Percentiles rank a stretch among this genome's conserved stretches.
phyloP scores from a whole-genome alignment of 2,888 invertebrate genomes.

The Steinernema hermaphroditum region DNA sequence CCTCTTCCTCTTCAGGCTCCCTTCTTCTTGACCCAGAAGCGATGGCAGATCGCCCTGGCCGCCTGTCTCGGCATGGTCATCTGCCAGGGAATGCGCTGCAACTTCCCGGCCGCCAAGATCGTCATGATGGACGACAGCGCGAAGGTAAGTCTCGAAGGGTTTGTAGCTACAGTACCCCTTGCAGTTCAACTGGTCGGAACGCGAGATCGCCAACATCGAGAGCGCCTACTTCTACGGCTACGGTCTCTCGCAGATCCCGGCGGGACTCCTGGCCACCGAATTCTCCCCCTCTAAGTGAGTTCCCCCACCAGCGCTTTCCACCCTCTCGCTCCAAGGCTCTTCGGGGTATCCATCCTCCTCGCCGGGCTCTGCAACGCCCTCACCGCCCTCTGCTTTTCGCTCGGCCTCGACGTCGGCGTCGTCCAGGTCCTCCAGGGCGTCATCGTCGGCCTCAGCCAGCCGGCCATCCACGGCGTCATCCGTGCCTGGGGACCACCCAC shows the following conservation, averaged over 20 bases:
- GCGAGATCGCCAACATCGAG: conserved; percentile 78
- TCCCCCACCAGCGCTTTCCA: background rate
- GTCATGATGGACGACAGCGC: conserved; percentile 72
- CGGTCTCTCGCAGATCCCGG: conserved; percentile 93
- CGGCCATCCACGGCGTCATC: conserved; percentile 98
- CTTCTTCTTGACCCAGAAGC: conserved; percentile 33
- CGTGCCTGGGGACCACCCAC: conserved; percentile 96
- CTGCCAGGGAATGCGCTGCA: conserved; percentile 85
- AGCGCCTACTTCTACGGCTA: conserved; percentile 98
- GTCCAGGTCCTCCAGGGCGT: conserved; percentile 89
- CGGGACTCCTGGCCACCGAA: conserved; percentile 91
- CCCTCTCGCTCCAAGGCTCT: conserved; percentile 70
- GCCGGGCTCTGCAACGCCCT: conserved; percentile 88
- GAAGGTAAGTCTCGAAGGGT: conserved; percentile 40
- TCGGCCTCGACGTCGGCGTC: conserved; percentile 73
- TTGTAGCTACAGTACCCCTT: background rate
- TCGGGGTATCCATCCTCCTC: conserved; percentile 86
- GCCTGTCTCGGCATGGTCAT: conserved; percentile 68
- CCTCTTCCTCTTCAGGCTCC: background rate
- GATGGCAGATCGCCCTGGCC: conserved; percentile 66
- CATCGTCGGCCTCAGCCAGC: conserved; percentile 87
- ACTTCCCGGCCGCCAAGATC: conserved; percentile 92
- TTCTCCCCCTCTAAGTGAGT: conserved; percentile 85
- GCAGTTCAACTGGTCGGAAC: conserved; percentile 54
- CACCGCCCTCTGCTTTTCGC: conserved; percentile 83